Evolutionary conservation across 2,113 vertebrate genomes (phyloP).

Genomic region (Gnathonemus longibarbis): DNA sequence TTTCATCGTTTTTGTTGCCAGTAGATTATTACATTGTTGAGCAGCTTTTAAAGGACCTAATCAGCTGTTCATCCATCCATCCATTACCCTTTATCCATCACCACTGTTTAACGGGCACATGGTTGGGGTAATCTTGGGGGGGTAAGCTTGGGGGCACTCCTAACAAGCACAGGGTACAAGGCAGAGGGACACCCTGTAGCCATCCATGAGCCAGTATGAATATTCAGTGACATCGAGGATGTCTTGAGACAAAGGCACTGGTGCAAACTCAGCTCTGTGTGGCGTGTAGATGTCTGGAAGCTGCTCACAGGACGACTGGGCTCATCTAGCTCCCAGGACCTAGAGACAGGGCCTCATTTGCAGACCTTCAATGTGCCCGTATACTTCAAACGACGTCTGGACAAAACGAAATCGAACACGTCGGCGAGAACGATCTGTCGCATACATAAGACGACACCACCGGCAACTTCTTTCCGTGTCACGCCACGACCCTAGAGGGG

Average conservation of each 20-base stretch:
- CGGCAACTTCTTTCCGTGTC: not conserved
- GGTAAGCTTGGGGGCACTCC: not conserved
- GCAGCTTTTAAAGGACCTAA: not conserved
- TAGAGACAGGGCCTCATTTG: not conserved
- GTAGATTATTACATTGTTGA: not conserved
- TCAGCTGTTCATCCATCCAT: not conserved
- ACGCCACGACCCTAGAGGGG: not conserved
- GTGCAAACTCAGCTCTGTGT: not conserved
- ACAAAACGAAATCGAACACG: not conserved
- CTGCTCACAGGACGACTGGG: not conserved
- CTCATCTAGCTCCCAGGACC: not conserved
- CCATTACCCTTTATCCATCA: not conserved
- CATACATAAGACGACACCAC: not conserved
- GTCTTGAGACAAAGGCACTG: not conserved
- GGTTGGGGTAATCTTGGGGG: not conserved
- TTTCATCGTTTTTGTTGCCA: not conserved
- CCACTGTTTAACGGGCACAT: not conserved
- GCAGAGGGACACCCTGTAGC: not conserved
- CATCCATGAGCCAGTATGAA: not conserved
- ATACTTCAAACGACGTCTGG: not conserved
- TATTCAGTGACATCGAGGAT: not conserved
- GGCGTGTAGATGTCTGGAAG: not conserved
- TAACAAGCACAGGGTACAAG: not conserved
- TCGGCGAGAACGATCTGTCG: not conserved
- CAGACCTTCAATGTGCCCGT: not conserved